phyloP scores from a whole-genome alignment of 2,797 vertebrate species.

The Lindbergichthys nudifrons region DNA sequence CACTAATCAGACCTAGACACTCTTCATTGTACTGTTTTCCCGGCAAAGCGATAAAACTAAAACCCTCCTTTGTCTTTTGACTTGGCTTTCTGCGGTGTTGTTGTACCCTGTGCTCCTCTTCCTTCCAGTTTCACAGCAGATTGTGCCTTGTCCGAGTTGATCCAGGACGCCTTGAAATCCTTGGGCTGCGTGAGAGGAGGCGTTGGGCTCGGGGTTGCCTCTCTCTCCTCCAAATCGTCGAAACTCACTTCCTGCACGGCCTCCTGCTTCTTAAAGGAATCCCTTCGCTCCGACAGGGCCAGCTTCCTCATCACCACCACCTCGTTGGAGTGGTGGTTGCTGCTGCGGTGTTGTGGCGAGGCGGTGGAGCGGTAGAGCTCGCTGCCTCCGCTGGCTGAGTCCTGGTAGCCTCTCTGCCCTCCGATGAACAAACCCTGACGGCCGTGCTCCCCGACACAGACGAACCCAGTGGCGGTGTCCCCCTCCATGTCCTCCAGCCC shows the following conservation, averaged over 20 bases:
- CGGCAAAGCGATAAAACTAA: slow-evolving; percentile 29
- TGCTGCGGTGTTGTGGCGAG: slow-evolving; percentile 68
- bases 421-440: slow-evolving; percentile 73
- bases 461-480: slow-evolving; percentile 67
- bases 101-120: slow-evolving; percentile 51
- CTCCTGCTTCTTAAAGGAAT: slow-evolving; percentile 96
- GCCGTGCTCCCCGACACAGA: slow-evolving; percentile 80
- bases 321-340: slow-evolving; percentile 82
- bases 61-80: slow-evolving; percentile 80
- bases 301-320: slow-evolving; percentile 91
- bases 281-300: slow-evolving; percentile 90
- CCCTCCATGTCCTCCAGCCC: slow-evolving; percentile 71
- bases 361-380: slow-evolving; percentile 57
- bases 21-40: slow-evolving; percentile 18
- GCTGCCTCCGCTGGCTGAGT: slow-evolving; percentile 48
- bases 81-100: slow-evolving; percentile 66
- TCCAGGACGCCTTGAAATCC: slow-evolving; percentile 77
- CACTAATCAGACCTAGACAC: slow-evolving; percentile 8
- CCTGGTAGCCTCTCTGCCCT: slow-evolving; percentile 70
- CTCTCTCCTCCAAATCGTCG: slow-evolving; percentile 84
- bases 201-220: slow-evolving; percentile 44
- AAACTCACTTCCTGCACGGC: slow-evolving; percentile 94
- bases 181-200: slow-evolving; percentile 54
- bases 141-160: slow-evolving; percentile 54
- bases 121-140: slow-evolving; percentile 50